Evolutionary conservation across 2,113 vertebrate species (phyloP).

Genomic region (Epinephelus fuscoguttatus): DNA sequence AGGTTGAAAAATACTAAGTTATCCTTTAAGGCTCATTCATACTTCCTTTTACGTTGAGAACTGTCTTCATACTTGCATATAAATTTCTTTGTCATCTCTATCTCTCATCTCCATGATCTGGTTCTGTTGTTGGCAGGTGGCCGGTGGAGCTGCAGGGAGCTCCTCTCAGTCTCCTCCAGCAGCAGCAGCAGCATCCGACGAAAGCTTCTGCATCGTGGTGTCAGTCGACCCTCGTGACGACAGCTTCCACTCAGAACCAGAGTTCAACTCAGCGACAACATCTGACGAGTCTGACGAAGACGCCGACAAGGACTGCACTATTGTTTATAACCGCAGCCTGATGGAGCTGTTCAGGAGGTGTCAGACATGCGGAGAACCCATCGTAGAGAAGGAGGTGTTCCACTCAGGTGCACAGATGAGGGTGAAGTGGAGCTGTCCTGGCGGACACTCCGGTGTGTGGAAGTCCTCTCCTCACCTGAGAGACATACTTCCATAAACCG

Average conservation of each 20-base stretch:
- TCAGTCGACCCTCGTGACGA: slow-evolving; percentile 7
- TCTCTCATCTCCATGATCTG: background rate
- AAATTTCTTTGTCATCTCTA: background rate
- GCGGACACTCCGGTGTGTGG: background rate
- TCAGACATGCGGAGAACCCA: slow-evolving; percentile 16
- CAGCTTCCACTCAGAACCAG: slow-evolving; percentile 4
- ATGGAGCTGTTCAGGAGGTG: slow-evolving; percentile 42
- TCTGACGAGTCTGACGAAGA: background rate
- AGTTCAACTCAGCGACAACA: background rate
- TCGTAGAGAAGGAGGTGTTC: background rate
- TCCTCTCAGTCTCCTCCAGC: background rate
- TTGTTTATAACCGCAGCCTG: background rate
- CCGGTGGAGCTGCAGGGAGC: background rate
- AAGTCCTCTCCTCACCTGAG: slow-evolving; percentile 9
- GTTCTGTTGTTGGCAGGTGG: background rate
- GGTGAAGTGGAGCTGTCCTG: slow-evolving; percentile 38
- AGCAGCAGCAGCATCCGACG: background rate
- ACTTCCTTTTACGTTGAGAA: no score
- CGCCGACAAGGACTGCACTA: background rate
- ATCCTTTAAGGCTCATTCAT: no score
- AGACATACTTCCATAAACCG: no score
- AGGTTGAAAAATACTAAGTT: no score
- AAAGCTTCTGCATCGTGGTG: slow-evolving; percentile 40
- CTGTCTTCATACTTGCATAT: no score
- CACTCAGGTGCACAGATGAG: background rate